Evolutionary conservation across 2,797 vertebrate species (phyloP), one percentile per base, ranked within the genome.

Genomic region (Poeciliopsis turneri): DNA sequence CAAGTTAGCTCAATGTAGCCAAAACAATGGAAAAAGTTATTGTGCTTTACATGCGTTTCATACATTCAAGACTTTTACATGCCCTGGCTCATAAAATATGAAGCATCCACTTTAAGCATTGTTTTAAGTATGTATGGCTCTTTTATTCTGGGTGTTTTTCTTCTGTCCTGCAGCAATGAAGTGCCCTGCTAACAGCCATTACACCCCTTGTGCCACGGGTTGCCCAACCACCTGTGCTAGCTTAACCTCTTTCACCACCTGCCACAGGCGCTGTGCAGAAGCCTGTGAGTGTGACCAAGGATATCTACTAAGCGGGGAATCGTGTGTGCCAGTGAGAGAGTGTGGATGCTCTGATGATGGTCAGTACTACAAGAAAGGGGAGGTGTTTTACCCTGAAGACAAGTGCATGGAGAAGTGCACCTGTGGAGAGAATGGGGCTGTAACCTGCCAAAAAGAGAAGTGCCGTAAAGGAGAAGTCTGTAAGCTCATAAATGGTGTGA

Each of bases 151-250:
- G 49, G 20, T 53, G n/a, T 71, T 72, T 39, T 73, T 33, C 41
- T 78, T 13, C 47, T 46, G 0, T 78, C 66, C 78, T 33, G 33
- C 92, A 97, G 97, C 94, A 0, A 91, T 77, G 1, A 15, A 9
- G 49, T 98, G 97, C 74, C 94, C 95, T 0, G 78, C 81, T 0
- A 92, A 97, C 87, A 96, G 96, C 72, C 96, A 96, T 89, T 97
- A 97, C 0, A 87, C 94, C 43, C 78, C 87, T 0, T 96, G 95
- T 9, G 91, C 93, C 13, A 28, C 73, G 0, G 82, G 93, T 76
- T 97, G 97, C 71, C 95, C 94, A 0, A 4, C 89, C 55, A 95
- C 93, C 36, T 98, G 97, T 2, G 84, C 90, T 33, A 93, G 90
- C 23, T 84, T 95, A 55, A 88, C 84, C 0, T 76, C 86, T 47